Conservation (phyloP, 1,140 invertebrate species). For the Eriosoma lanigerum region DNA sequence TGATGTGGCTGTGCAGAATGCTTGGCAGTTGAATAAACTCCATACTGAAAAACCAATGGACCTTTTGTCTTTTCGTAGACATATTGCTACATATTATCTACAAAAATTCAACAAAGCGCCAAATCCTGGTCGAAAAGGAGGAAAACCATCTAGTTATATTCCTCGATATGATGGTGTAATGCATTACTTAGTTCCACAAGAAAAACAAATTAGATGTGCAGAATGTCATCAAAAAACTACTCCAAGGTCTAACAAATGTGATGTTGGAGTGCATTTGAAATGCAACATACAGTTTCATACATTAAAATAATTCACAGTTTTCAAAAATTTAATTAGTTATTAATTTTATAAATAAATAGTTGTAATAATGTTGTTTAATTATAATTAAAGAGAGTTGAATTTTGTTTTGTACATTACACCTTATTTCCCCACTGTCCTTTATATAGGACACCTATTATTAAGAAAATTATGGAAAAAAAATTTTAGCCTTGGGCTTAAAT, state of each 20-base stretch:
- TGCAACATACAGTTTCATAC: not conserved
- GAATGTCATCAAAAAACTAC: slow-evolving; percentile 3
- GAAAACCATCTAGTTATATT: slow-evolving; percentile 20
- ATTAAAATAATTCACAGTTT: slow-evolving; percentile 12
- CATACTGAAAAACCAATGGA: slow-evolving; percentile 20
- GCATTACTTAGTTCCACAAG: slow-evolving; percentile 30
- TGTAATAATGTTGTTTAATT: not conserved
- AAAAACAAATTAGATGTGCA: slow-evolving; percentile 28
- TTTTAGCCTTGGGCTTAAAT: too few relatives aligned
- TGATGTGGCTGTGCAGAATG: slow-evolving; percentile 41
- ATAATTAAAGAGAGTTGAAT: not conserved
- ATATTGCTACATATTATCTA: slow-evolving; percentile 8
- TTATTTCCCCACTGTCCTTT: slow-evolving; percentile 20
- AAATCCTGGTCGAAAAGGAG: not conserved
- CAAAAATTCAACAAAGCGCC: slow-evolving; percentile 7
- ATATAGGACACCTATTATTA: slow-evolving; percentile 6
- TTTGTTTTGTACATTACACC: slow-evolving; percentile 6
- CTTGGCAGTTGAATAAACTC: slow-evolving; percentile 19
- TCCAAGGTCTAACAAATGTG: not conserved
- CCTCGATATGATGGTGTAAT: slow-evolving; percentile 23
- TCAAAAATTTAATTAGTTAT: too few relatives aligned
- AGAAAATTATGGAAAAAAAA: not conserved
- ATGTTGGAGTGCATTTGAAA: slow-evolving; percentile 23
- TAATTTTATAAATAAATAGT: too few relatives aligned
- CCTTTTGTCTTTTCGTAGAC: slow-evolving; percentile 18